A percentile compares a stretch with the other conserved stretches of the same genome.
Conservation (phyloP, 2,797 vertebrate genomes). For the Coreius guichenoti region DNA sequence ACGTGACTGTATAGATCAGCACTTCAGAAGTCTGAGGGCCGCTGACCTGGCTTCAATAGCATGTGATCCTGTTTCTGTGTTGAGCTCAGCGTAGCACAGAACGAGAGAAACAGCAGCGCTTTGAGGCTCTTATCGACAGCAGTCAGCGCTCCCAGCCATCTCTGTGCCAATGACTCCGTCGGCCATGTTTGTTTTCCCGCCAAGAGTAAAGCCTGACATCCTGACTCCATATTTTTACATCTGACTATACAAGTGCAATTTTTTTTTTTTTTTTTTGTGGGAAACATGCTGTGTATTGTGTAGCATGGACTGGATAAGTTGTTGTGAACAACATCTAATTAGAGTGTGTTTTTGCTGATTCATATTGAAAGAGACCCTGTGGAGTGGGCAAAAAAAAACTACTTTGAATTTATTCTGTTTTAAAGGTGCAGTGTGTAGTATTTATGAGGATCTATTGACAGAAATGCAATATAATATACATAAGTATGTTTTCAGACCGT, state of each 20-base stretch:
- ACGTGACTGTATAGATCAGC: conserved; percentile 5
- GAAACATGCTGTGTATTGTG: neutral
- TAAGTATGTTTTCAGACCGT: no score
- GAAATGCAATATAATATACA: no score
- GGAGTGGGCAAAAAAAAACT: neutral
- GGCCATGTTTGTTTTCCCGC: conserved; percentile 35
- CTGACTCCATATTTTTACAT: neutral
- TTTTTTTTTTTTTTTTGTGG: neutral
- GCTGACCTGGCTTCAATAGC: conserved; percentile 59
- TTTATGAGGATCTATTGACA: no score
- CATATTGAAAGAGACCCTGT: neutral
- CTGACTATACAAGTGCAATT: neutral
- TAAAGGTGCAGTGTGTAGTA: no score
- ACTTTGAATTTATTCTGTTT: neutral
- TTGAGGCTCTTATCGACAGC: conserved; percentile 61
- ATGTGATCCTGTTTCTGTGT: conserved; percentile 71
- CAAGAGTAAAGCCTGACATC: conserved; percentile 15
- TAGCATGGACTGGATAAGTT: neutral
- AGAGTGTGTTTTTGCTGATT: neutral
- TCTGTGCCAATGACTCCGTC: conserved; percentile 25
- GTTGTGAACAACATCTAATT: neutral
- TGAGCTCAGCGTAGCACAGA: conserved; percentile 34
- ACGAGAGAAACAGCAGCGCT: conserved; percentile 17
- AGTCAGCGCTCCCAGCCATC: conserved; percentile 21
- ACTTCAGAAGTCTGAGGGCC: conserved; percentile 54